phyloP scores from a whole-genome alignment of 2,888 invertebrate genomes.

The Punctoribates punctum region DNA sequence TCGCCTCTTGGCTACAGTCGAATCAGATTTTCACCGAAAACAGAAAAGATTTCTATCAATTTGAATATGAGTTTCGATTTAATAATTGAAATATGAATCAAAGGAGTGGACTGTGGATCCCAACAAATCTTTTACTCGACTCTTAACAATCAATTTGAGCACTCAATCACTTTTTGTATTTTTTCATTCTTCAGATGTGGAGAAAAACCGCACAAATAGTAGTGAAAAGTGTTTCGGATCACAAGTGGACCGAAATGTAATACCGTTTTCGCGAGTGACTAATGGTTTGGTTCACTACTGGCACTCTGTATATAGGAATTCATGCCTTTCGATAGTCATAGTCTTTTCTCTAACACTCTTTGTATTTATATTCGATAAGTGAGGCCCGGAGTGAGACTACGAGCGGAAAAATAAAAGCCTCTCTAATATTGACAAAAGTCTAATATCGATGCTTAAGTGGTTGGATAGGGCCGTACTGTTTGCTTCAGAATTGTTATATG shows the following conservation, averaged over 20 bases:
- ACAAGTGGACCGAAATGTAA: constrained; percentile 30
- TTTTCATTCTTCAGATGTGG: not conserved
- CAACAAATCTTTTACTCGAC: not conserved
- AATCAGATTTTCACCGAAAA: not conserved
- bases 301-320: constrained; percentile 9
- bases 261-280: constrained; percentile 23
- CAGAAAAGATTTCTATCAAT: no score
- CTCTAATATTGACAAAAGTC: constrained; percentile 31
- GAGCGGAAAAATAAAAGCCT: not conserved
- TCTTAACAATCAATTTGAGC: not conserved
- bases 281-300: constrained; percentile 28
- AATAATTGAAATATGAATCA: not conserved
- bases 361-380: not conserved
- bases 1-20: not conserved
- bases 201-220: not conserved
- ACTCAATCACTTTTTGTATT: constrained; percentile 31
- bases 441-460: constrained; percentile 33
- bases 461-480: not conserved
- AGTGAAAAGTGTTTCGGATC: not conserved
- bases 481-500: not conserved
- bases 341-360: not conserved
- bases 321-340: not conserved
- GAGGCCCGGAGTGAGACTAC: not conserved
- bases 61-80: no score
- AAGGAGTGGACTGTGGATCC: not conserved